Base-by-base conservation (phyloP, 2,113 vertebrate genomes). In the Irena cyanogastra region DNA sequence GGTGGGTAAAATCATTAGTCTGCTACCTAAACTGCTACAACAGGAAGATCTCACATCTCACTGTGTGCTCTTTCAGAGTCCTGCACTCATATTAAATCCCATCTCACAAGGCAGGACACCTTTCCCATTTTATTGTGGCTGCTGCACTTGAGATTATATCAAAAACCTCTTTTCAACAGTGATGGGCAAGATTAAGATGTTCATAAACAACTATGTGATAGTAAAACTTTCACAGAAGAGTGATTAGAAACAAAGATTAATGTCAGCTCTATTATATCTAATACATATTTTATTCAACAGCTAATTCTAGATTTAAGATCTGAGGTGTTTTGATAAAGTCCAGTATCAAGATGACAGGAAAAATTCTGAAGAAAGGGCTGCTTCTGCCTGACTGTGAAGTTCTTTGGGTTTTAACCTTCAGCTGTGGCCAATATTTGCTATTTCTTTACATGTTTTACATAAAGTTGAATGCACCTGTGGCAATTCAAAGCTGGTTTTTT, bases 381-480 rank as follows among this genome's bases (percentile, higher is more conserved):
- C 31, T 86, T 30, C 60, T 90, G 57, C 50, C 28, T 47, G 64
- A 79, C 45, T 89, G 50, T 57, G 61, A 94, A 91, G 16, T 89
- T 95, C 31, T 79, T 85, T 42, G 42, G 30, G 45, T 81, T 93
- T 93, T 94, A 83, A 82, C 95, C 89, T 97, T 97, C 44, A 93
- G 84, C 65, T 96, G n/a, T 44, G 95, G 93, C 72, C 70, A 59
- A n/a, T 94, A 87, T 85, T 94, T 76, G 63, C 59, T 59, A 7
- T 91, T 89, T 85, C 80, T 47, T 86, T 80, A 35, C 30, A 6
- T 87, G 35, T 91, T 96, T 96, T 95, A 95, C 88, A 76, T 92
- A 37, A 92, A 56, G 65, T 26, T 83, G 61, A 94, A 96, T 95
- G 95, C 52, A 98, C 93, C 94, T 97, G 74, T 97, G 96, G 88